These are phyloP conservation scores for Hippocampus comes DNA, from an alignment of 2,113 vertebrate genomes.

Conservation along the genomic window DNA sequence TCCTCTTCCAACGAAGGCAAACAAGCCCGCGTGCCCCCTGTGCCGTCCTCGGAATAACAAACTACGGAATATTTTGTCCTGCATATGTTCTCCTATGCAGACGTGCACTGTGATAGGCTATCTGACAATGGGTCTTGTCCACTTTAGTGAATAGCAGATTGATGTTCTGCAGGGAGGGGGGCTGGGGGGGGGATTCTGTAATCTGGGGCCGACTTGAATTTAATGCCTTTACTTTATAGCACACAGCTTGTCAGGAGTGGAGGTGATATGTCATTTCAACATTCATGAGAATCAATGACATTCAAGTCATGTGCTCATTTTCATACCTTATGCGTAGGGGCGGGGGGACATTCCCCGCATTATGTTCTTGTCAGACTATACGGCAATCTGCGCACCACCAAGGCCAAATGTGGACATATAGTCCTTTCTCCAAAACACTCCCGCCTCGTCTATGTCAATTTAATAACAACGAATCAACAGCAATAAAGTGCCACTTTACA, in stretches of 20 bases:
- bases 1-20: slow-evolving; percentile 77
- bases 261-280: slow-evolving; percentile 65
- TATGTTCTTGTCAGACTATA: slow-evolving; percentile 36
- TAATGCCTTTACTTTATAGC: slow-evolving; percentile 65
- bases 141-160: slow-evolving; percentile 71
- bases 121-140: slow-evolving; percentile 71
- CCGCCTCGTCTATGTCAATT: slow-evolving; percentile 36
- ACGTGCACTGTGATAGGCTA: slow-evolving; percentile 67
- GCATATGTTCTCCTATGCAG: slow-evolving; percentile 73
- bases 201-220: slow-evolving; percentile 64
- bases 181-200: slow-evolving; percentile 70
- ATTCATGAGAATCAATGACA: slow-evolving; percentile 77
- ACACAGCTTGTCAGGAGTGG: slow-evolving; percentile 59
- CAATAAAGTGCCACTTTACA: slow-evolving; percentile 50
- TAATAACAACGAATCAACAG: slow-evolving; percentile 55
- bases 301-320: slow-evolving; percentile 73
- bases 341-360: slow-evolving; percentile 30
- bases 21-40: slow-evolving; percentile 75
- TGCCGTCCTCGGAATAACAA: slow-evolving; percentile 76
- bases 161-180: slow-evolving; percentile 54
- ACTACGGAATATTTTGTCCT: slow-evolving; percentile 78
- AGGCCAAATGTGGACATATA: not conserved
- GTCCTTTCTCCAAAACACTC: not conserved
- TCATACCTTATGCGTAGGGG: slow-evolving; percentile 54
- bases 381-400: slow-evolving; percentile 15